These are phyloP conservation scores for Philereme vetulata DNA, from an alignment of 2,888 invertebrate genomes.

Conservation along the genomic window DNA sequence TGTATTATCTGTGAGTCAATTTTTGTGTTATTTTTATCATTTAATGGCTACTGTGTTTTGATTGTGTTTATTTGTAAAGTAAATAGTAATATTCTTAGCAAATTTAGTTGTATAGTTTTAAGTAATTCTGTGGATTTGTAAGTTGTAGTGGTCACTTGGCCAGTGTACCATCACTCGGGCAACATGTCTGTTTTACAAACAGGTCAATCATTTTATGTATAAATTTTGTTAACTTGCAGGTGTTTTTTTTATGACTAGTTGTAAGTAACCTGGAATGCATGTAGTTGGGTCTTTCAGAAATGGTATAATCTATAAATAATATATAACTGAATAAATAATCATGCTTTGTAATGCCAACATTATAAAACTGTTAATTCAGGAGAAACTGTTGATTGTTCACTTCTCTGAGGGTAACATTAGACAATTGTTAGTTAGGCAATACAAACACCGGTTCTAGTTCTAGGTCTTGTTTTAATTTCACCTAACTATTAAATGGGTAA, in stretches of 20 bases:
- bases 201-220: conserved; percentile 66
- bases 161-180: conserved; percentile 5
- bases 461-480: conserved; percentile 27
- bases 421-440: conserved; percentile 61
- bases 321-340: conserved; percentile 47
- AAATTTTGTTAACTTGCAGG: conserved; percentile 63
- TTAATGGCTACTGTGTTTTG: conserved; percentile 70
- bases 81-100: conserved; percentile 59
- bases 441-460: conserved; percentile 63
- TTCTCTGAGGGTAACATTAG: conserved; percentile 45
- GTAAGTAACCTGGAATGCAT: conserved; percentile 59
- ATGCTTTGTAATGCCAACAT: conserved; percentile 44
- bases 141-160: conserved; percentile 20
- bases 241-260: conserved; percentile 57
- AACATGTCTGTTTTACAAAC: conserved; percentile 3
- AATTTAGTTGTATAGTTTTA: conserved; percentile 60
- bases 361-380: conserved; percentile 37
- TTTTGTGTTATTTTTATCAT: conserved; percentile 53
- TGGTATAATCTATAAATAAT: conserved; percentile 56
- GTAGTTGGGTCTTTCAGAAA: conserved; percentile 59
- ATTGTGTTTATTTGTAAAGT: conserved; percentile 68
- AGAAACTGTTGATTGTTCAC: conserved; percentile 41
- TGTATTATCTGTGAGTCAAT: conserved; percentile 48
- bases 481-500: conserved; percentile 1
- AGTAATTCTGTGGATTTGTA: conserved; percentile 35